Base-by-base conservation (phyloP, 2,888 invertebrate genomes). In the Trimorus sp. region DNA sequence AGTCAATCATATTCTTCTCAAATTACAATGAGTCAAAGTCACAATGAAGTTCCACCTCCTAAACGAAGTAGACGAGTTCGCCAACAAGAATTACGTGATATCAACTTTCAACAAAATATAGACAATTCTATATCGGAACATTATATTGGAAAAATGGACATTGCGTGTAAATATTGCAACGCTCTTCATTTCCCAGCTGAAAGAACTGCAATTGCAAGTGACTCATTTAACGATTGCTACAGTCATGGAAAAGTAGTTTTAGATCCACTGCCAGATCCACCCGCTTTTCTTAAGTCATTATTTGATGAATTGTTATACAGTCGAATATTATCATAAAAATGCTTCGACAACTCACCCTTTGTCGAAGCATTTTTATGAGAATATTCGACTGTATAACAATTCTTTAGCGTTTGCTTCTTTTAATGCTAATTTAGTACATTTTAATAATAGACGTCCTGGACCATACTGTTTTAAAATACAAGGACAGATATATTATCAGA, bases 171-270 rank as follows among this genome's bases (percentile, higher is more conserved):
- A 42, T 63, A 81, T 73, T 81, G 81, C 40, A 37, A 51, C 15
- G 81, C 73, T 6, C 15, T 49, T 63, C 77, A 82, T 68, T 82
- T 82, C 63, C 36, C 7, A 1, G n/a, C 6, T 12, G 77, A 82
- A 54, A 82, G 45, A 15, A 74, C 74, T 26, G 51, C 14, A 16
- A 58, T 38, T n/a, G 37, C 49, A n/a, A 58, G 42, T 14, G 16
- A 54, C 53, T 82, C 78, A 11, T 82, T 78, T 14, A 74, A 62
- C 60, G 70, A 63, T 15, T 80, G 73, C 16, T 79, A 68, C n/a
- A 36, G 26, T 14, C 73, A 63, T 45, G 73, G 71, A 8, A 63
- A 59, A 53, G 49, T 71, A 12, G 7, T 26, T 37, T 54, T 68
- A 56, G 36, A 68, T 48, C 45, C 56, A 36, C n/a, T 68, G 37